These are phyloP conservation scores for Prochilodus magdalenae DNA, from an alignment of 2,113 vertebrate genomes.

Conservation along the genomic window DNA sequence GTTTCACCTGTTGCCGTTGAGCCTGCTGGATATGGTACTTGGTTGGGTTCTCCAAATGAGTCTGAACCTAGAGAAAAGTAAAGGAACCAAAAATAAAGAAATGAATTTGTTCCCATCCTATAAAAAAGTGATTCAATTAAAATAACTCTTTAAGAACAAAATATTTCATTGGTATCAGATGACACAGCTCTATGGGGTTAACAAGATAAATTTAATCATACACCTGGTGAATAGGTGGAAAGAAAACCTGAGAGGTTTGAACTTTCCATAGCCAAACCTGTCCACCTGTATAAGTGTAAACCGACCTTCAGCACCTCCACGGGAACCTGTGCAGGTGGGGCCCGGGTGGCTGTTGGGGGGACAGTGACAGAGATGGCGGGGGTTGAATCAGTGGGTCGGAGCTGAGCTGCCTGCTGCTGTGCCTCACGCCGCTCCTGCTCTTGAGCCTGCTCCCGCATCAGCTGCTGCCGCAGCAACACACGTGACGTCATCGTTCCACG, in stretches of 20 bases:
- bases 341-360: constrained; percentile 57
- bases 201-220: not conserved
- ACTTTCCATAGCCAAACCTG: not conserved
- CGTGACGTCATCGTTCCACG: constrained; percentile 72
- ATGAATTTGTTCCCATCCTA: no score
- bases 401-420: constrained; percentile 74
- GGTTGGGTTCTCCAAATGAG: constrained; percentile 87
- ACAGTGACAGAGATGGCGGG: constrained; percentile 78
- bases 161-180: no score
- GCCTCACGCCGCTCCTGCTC: constrained; percentile 86
- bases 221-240: not conserved
- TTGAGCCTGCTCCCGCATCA: constrained; percentile 88
- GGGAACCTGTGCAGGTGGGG: constrained; percentile 84
- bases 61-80: constrained; percentile 77
- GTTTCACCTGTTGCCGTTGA: constrained; percentile 85
- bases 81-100: constrained; percentile 2
- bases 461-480: constrained; percentile 85
- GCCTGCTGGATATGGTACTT: constrained; percentile 88
- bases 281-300: not conserved
- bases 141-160: no score
- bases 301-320: constrained; percentile 89
- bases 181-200: no score
- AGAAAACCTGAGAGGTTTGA: not conserved
- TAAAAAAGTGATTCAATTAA: no score
- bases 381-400: constrained; percentile 63